Evolutionary conservation across 1,140 invertebrate species (phyloP).

Genomic region (Trichonephila inaurata): DNA sequence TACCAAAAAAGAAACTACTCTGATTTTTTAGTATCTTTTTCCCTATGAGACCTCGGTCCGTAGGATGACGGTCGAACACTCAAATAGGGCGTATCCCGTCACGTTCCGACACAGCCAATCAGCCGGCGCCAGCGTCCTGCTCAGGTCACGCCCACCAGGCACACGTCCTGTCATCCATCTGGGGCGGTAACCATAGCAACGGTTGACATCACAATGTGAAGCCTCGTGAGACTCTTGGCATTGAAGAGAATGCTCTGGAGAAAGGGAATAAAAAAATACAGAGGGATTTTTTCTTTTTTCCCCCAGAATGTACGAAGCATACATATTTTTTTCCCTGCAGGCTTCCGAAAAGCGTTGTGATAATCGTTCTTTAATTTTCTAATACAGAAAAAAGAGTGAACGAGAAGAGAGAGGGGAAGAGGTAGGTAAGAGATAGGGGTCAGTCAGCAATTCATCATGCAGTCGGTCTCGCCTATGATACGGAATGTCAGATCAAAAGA

Average conservation of each 20-base stretch:
- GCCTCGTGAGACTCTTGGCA: slow-evolving; percentile 56
- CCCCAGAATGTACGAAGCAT: not conserved
- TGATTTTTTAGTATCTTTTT: slow-evolving; percentile 68
- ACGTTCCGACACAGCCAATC: slow-evolving; percentile 75
- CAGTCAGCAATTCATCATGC: slow-evolving; percentile 42
- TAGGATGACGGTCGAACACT: slow-evolving; percentile 53
- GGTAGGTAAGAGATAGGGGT: not conserved
- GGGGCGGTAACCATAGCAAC: slow-evolving; percentile 70
- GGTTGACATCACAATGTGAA: slow-evolving; percentile 76
- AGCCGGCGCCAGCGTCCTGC: slow-evolving; percentile 63
- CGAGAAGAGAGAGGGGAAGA: not conserved
- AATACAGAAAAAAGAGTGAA: not conserved
- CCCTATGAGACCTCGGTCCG: not conserved
- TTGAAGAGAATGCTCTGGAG: slow-evolving; percentile 22
- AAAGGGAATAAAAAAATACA: slow-evolving; percentile 3
- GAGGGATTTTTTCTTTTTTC: not conserved
- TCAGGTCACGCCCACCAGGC: slow-evolving; percentile 68
- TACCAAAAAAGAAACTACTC: slow-evolving; percentile 36
- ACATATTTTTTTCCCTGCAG: not conserved
- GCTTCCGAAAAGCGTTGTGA: slow-evolving; percentile 29
- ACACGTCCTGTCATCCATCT: slow-evolving; percentile 75
- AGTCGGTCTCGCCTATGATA: slow-evolving; percentile 50
- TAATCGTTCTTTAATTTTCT: slow-evolving; percentile 63
- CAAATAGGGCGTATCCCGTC: slow-evolving; percentile 69
- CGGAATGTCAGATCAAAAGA: slow-evolving; percentile 32